These are phyloP conservation scores for Oligia latruncula DNA, from an alignment of 2,888 invertebrate genomes.

Conservation along the genomic window DNA sequence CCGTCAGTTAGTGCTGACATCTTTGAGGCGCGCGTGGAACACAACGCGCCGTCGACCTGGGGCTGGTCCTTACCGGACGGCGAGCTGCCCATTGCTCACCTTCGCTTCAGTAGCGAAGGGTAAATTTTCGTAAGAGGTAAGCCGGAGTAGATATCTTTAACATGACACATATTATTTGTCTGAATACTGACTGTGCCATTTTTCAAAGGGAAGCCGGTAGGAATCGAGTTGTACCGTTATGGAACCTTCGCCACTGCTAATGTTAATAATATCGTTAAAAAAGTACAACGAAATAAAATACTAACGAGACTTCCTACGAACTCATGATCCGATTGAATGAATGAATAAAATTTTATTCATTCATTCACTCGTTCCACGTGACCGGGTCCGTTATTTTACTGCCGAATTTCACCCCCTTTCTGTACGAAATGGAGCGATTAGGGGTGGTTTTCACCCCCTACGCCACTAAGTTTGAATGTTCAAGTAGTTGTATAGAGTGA, in stretches of 20 bases:
- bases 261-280: background rate
- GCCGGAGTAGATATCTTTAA: too few species aligned
- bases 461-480: conserved; percentile 19
- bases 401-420: conserved; percentile 27
- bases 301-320: conserved; percentile 13
- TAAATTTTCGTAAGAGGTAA: too few species aligned
- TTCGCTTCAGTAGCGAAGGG: too few species aligned
- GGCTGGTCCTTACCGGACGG: too few species aligned
- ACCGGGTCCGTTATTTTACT: conserved; percentile 46
- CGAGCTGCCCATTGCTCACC: too few species aligned
- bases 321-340: conserved; percentile 40
- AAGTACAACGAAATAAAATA: conserved; percentile 10
- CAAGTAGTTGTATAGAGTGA: conserved; percentile 44
- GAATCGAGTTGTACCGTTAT: too few species aligned
- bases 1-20: too few species aligned
- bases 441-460: conserved; percentile 28
- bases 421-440: conserved; percentile 38
- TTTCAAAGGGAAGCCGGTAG: too few species aligned
- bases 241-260: background rate
- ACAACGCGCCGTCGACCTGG: too few species aligned
- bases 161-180: too few species aligned
- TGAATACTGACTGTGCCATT: too few species aligned
- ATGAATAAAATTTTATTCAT: conserved; percentile 50
- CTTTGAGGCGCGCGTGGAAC: too few species aligned
- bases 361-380: conserved; percentile 46